These are phyloP conservation scores for Lithodes maja DNA, from an alignment of 2,888 invertebrate species.

Conservation along the genomic window DNA sequence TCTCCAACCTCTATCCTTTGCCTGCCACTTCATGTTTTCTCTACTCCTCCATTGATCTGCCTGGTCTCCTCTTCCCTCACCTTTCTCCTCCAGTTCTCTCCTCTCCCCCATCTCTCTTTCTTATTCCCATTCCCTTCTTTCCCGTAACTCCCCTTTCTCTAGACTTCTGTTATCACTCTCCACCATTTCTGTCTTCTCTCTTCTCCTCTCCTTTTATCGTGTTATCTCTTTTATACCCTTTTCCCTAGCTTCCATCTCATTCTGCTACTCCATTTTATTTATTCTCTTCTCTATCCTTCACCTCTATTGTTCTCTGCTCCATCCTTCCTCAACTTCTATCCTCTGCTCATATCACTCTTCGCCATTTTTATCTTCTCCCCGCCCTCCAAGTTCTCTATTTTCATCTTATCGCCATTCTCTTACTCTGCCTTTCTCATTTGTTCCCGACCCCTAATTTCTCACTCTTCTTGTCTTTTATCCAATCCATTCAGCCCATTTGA, in stretches of 20 bases:
- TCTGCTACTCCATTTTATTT: not conserved
- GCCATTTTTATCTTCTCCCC: not conserved
- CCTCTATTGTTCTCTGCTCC: not conserved
- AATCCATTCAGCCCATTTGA: too few species aligned
- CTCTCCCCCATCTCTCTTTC: not conserved
- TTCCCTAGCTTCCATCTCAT: not conserved
- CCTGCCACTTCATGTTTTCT: not conserved
- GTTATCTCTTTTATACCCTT: not conserved
- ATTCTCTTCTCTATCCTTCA: not conserved
- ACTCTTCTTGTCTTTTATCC: too few species aligned
- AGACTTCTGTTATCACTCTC: not conserved
- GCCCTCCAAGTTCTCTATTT: not conserved
- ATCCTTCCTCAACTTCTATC: not conserved
- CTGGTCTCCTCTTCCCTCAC: not conserved
- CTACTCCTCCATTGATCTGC: not conserved
- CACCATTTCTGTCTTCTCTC: not conserved
- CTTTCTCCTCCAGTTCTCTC: not conserved
- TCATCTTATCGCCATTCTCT: not conserved
- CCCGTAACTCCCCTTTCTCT: not conserved
- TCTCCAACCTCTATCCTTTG: not conserved
- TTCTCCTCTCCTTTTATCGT: not conserved
- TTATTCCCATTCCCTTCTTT: not conserved
- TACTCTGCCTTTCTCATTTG: too few species aligned
- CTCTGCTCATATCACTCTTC: not conserved
- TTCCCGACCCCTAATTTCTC: too few species aligned